phyloP scores from a whole-genome alignment of 2,797 vertebrate genomes.

The Chanos chanos region DNA sequence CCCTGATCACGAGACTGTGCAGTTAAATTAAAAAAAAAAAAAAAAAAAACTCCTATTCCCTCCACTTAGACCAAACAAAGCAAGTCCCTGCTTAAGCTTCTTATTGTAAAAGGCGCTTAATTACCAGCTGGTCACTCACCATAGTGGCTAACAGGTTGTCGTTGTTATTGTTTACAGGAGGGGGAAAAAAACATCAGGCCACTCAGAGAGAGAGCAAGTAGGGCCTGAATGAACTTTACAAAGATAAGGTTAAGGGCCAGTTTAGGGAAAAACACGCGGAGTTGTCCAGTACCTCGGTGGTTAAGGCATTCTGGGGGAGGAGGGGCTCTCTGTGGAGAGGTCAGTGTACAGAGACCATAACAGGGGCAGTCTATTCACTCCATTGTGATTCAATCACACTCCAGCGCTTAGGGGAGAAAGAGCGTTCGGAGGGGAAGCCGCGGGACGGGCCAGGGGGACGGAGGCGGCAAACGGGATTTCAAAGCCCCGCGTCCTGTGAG shows the following conservation, averaged over 20 bases:
- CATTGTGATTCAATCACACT: background rate
- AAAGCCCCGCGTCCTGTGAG: conserved; percentile 13
- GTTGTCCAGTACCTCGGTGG: too few species aligned
- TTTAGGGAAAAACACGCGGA: too few species aligned
- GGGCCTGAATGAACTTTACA: background rate
- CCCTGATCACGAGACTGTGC: too few species aligned
- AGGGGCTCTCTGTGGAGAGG: background rate
- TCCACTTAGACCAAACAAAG: conserved; percentile 53
- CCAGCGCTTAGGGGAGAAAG: background rate
- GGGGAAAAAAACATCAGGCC: background rate
- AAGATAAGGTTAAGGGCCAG: background rate
- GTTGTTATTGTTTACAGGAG: conserved; percentile 15
- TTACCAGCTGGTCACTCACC: conserved; percentile 56
- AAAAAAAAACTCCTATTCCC: too few species aligned
- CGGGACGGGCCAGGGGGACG: conserved; percentile 1
- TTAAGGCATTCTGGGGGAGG: background rate
- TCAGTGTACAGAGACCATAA: background rate
- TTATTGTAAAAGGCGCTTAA: conserved; percentile 62
- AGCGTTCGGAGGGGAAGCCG: background rate
- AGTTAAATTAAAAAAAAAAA: too few species aligned
- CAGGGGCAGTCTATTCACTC: background rate
- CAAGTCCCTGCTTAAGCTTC: conserved; percentile 64
- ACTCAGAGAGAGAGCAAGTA: background rate
- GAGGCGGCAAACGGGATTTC: conserved; percentile 16
- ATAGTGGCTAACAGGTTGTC: background rate